Evolutionary conservation across 2,113 vertebrate genomes (phyloP), one percentile per base, ranked within the genome.

Genomic region (Donacobius atricapilla): DNA sequence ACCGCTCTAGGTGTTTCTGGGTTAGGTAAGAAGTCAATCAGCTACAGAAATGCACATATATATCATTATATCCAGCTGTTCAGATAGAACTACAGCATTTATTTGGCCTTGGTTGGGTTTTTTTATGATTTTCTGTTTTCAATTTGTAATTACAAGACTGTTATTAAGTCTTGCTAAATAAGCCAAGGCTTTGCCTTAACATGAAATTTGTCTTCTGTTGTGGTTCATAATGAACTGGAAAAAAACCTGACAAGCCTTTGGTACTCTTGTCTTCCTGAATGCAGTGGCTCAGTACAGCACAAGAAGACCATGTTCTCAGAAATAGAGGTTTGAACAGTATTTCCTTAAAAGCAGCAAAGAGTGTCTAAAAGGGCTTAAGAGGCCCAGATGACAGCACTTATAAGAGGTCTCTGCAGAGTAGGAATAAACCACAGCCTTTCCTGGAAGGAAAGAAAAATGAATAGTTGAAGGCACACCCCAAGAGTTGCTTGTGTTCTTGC

Each of bases 101-200:
- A 51, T 87, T 81, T 87, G 47, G 30, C 23, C 42, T 50, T 30
- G 35, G 27, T 17, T 56, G 18, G 25, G 23, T 18, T 1, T 6
- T 65, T 37, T 30, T 2, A 70, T 20, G 18, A 70, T 70, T 84
- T 89, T 87, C 77, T 91, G 57, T 83, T 94, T 82, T 65, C 39
- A 90, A 57, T 85, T 87, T 87, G 65, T 82, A 90, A 91, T 82
- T 85, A 79, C 65, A 83, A 71, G 63, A 79, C 53, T 63, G 15
- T 37, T 73, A 57, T 45, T 58, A 81, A 81, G 64, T 39, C 83
- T 77, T 70, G 20, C 61, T 94, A 91, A 90, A 75, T 56, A 84
- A 91, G 23, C 16, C 71, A n/a, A 51, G 72, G 48, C n/a, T 93
- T 83, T 47, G 9, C 57, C 42, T 81, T 63, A 51, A 83, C 39